Base-by-base conservation (phyloP, 2,797 vertebrate genomes). In the Meda fulgida region DNA sequence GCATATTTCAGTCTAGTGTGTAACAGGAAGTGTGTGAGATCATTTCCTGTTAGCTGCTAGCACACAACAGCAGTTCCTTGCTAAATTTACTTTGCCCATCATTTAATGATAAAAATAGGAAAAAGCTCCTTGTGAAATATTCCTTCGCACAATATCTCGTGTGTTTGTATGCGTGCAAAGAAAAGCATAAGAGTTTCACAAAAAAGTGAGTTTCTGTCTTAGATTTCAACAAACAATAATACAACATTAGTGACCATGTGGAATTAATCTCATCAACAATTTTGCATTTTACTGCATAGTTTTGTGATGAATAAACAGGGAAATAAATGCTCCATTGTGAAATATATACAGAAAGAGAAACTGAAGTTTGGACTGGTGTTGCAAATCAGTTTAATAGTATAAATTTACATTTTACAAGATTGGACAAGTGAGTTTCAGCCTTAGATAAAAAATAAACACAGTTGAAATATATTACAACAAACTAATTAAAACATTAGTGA, bases 11-110 rank as follows among this genome's bases (percentile, higher is more conserved):
- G 29, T 8, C 26, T n/a, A 18, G 5, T 4, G 16, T 31, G 40
- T 43, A 51, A 80, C 78, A 80, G 78, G 78, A 80, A 80, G 46
- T 80, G 34, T 11, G 31, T 80, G 31, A 3, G 46, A 38, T 80
- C 65, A 70, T 7, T 80, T 80, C 78, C 65, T 69, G 78, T 80
- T 80, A 34, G 46, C 46, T 18, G 43, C 31, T 80, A 31, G 19
- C 63, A 67, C 3, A 46, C 46, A 2, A 1, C 5, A 51, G 46
- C 65, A 55, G 46, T 38, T 38, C 7, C 16, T 26, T 66, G 26
- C 19, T 1, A 31, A 66, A 67, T 34, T 0, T 0, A 1, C 29
- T 19, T 7, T 19, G 2, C 7, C 2, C 2, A 2, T 70, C 9
- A 48, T 48, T 72, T 72, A 18, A 3, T 48, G 67, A 38, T 70